Base-by-base conservation (phyloP, 2,888 invertebrate species). In the Hypercompe scribonia region DNA sequence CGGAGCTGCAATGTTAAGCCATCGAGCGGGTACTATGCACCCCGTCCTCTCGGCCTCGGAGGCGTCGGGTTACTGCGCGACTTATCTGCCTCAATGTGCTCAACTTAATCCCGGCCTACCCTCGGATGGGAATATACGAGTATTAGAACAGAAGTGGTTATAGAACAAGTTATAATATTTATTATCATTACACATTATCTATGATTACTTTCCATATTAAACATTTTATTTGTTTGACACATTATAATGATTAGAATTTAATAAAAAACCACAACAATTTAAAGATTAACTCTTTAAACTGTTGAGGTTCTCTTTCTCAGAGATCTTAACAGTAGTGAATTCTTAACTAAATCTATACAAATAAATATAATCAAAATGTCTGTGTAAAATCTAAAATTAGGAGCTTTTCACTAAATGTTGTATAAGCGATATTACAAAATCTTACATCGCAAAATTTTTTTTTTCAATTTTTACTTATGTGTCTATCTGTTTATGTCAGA, bases 1-100 rank as follows among this genome's bases (percentile, higher is more conserved):
- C 68, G 10, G 54, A 69, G 64, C 65, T 66, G 75, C 75, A 72
- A 79, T 83, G 84, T 79, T 79, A 75, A 78, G 76, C 75, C 82
- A 54, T 64, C 67, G 61, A 70, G 63, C 61, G 61, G 70, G 28
- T 36, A 36, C 72, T 31, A 46, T 61, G 61, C 66, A 63, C 64
- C 68, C 65, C n/a, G 34, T 68, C 64, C 36, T 65, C 34, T 34
- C 31, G 31, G 24, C 36, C n/a, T 33, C 64, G 18, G 64, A 31
- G 33, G 33, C 36, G 46, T 71, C 18, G 63, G 64, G 50, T 63
- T 34, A 33, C 39, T 65, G 39, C 58, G 46, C 64, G 68, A 50
- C 39, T 46, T 68, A 33, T 68, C 68, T 42, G 68, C 39, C 54
- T 50, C 54, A 31, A 65, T 65, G n/a, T 65, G 64, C 65, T 61